These are phyloP conservation scores for Trisateles emortualis DNA, from an alignment of 2,888 invertebrate genomes.

Conservation along the genomic window DNA sequence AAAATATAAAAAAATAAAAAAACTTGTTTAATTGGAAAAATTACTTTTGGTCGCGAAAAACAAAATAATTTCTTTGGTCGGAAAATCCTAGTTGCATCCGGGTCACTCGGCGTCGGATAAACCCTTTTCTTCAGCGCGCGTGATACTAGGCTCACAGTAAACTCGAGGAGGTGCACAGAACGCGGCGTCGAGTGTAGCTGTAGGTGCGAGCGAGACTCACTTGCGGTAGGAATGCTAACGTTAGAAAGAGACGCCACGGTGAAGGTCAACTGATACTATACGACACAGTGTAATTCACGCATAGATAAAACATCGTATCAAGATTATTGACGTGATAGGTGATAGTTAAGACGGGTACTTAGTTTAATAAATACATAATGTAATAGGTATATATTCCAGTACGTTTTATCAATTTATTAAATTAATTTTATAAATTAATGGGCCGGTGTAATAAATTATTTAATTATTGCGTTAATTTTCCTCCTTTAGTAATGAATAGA, in stretches of 20 bases:
- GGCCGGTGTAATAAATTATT: too few species aligned
- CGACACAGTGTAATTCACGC: slow-evolving; percentile 62
- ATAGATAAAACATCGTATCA: slow-evolving; percentile 51
- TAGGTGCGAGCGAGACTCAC: slow-evolving; percentile 69
- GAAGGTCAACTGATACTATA: slow-evolving; percentile 83
- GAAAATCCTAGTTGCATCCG: slow-evolving; percentile 81
- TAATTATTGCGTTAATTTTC: too few species aligned
- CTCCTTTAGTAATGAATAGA: too few species aligned
- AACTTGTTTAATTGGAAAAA: slow-evolving; percentile 29
- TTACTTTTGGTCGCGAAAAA: slow-evolving; percentile 64
- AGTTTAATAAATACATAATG: slow-evolving; percentile 16
- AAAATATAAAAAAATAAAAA: slow-evolving; percentile 1
- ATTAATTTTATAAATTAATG: too few species aligned
- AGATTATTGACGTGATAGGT: slow-evolving; percentile 27
- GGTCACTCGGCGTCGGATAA: slow-evolving; percentile 84
- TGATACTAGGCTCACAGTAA: slow-evolving; percentile 83
- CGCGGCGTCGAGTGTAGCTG: slow-evolving; percentile 54
- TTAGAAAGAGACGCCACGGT: slow-evolving; percentile 67
- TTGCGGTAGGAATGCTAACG: slow-evolving; percentile 76
- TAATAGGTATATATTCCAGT: slow-evolving; percentile 8
- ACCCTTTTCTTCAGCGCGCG: slow-evolving; percentile 87
- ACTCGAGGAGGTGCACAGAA: slow-evolving; percentile 67
- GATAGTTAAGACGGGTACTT: slow-evolving; percentile 16
- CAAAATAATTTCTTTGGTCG: slow-evolving; percentile 64
- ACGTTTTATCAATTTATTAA: background rate